Base-by-base conservation (phyloP, 2,888 invertebrate genomes). In the Xanthia icteritia region DNA sequence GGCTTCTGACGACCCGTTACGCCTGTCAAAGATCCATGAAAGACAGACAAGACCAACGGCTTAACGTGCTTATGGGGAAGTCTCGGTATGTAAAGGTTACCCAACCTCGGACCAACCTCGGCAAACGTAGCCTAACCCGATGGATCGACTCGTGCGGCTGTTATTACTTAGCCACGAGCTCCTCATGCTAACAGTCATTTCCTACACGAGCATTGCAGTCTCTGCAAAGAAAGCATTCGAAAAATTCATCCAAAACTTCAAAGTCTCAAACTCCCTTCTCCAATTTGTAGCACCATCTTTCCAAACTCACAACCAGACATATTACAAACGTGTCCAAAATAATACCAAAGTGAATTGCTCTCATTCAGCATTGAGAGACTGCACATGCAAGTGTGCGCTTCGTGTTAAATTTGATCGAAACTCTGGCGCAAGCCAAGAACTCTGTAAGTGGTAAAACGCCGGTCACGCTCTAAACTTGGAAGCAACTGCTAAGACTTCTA, bases 381-480 rank as follows among this genome's bases (percentile, higher is more conserved):
- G 84, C n/a, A n/a, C n/a, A n/a, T n/a, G n/a, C 86, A 86, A 82
- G 84, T 78, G 74, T 68, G 81, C 84, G 66, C 74, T 88, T 73
- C 77, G 76, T 73, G 79, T 86, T 86, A 79, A 86, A 86, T 88
- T 88, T 82, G 71, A 77, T 78, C 77, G 58, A 15, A 88, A 86
- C 88, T 88, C 76, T 79, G 48, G 79, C 77, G 75, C 77, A 79
- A 79, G 83, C 75, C 83, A 83, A 86, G 78, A 77, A 79, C 70
- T 61, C 61, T 73, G 77, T 74, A 76, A 79, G 80, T 70, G 79
- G 83, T 77, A 76, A 84, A 87, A 83, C 81, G 86, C 85, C 73
- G 86, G 90, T 89, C 90, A 89, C 89, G 90, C 89, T 79, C 86
- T 82, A 86, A 89, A 89, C 78, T 89, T 89, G 65, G 79, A 63